Evolutionary conservation across 2,888 invertebrate species (phyloP).

Genomic region (Cosmia trapezina): DNA sequence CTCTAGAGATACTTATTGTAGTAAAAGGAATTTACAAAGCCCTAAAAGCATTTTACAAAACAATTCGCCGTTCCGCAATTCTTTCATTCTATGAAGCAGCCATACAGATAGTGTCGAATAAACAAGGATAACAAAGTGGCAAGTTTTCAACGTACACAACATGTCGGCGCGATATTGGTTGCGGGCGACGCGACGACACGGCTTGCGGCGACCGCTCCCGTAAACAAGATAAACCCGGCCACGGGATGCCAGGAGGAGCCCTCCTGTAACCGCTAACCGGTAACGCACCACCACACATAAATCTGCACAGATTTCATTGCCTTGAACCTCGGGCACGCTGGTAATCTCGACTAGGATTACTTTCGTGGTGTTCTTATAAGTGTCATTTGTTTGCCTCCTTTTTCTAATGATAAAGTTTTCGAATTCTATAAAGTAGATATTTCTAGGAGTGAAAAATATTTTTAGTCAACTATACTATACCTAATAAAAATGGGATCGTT

Average conservation of each 20-base stretch:
- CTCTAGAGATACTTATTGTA: not conserved
- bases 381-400: slow-evolving; percentile 15
- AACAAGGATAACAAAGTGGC: slow-evolving; percentile 65
- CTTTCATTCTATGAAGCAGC: slow-evolving; percentile 54
- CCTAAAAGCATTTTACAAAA: slow-evolving; percentile 29
- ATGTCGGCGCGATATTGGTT: slow-evolving; percentile 68
- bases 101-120: slow-evolving; percentile 59
- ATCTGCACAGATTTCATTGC: slow-evolving; percentile 81
- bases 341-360: slow-evolving; percentile 72
- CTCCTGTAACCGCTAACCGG: slow-evolving; percentile 54
- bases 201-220: slow-evolving; percentile 70
- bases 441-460: not conserved
- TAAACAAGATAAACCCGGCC: slow-evolving; percentile 83
- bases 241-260: slow-evolving; percentile 47
- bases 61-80: slow-evolving; percentile 33
- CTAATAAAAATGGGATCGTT: too few relatives aligned
- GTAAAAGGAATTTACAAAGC: slow-evolving; percentile 8
- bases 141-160: slow-evolving; percentile 67
- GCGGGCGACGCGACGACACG: slow-evolving; percentile 67
- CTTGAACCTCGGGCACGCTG: slow-evolving; percentile 72
- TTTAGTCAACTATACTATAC: too few relatives aligned
- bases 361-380: slow-evolving; percentile 62
- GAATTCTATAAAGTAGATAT: not conserved
- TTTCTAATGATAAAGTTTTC: not conserved
- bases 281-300: slow-evolving; percentile 78